Evolutionary conservation across 1,140 invertebrate genomes (phyloP), one percentile per base, ranked within the genome.

Genomic region (Trissolcus basalis): DNA sequence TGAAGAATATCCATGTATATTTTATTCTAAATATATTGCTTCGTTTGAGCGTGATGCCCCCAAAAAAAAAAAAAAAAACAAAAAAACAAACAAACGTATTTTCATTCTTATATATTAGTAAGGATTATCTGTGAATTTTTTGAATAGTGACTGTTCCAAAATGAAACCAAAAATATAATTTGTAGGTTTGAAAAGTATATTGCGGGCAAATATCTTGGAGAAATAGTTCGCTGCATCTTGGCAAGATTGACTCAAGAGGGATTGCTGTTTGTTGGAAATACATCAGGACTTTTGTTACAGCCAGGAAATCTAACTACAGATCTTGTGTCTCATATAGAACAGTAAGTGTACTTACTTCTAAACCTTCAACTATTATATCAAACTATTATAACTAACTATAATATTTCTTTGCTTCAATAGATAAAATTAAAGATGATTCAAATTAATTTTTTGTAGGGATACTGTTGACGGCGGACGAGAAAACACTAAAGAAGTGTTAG

Each of bases 311-410:
- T 95, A 80, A 91, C 91, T 15, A 93, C 92, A 1, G 91, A 92
- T 87, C 91, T 92, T 80, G 90, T 95, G 3, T 94, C 93, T 36
- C 86, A 91, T 79, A 93, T 95, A 72, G 93, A 94, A 85, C 88
- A 89, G 93, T 93, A 84, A 88, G 89, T 80, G 76, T 55, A 35
- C 19, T 7, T 13, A n/a, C n/a, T n/a, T n/a, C n/a, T n/a, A n/a
- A n/a, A n/a, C n/a, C n/a, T n/a, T n/a, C n/a, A n/a, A n/a, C n/a
- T n/a, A n/a, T n/a, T n/a, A n/a, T n/a, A n/a, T n/a, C n/a, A n/a
- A n/a, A n/a, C n/a, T n/a, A n/a, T n/a, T n/a, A n/a, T n/a, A n/a
- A n/a, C n/a, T n/a, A n/a, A n/a, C n/a, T n/a, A n/a, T n/a, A n/a
- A n/a, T n/a, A n/a, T n/a, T n/a, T n/a, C n/a, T n/a, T n/a, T n/a